These are phyloP conservation scores for Melieria crassipennis DNA, from an alignment of 2,888 invertebrate genomes.

Conservation along the genomic window DNA sequence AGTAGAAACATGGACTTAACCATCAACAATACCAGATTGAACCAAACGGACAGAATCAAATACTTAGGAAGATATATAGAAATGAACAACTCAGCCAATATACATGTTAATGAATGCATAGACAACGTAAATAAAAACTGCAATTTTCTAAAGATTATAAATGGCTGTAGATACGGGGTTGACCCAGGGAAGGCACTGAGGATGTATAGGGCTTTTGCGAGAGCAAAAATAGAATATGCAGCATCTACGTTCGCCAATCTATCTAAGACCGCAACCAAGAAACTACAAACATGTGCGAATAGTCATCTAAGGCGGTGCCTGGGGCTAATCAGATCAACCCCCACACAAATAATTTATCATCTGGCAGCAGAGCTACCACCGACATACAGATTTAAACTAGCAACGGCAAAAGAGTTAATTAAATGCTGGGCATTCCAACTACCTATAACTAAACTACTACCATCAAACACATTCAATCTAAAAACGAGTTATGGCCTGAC, in stretches of 20 bases:
- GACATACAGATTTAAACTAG: neutral
- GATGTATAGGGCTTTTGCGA: constrained; percentile 9
- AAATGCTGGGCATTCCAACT: constrained; percentile 1
- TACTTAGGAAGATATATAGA: too few species aligned
- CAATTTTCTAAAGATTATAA: too few species aligned
- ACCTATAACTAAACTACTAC: neutral
- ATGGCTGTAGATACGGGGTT: too few species aligned
- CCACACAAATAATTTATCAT: constrained; percentile 17
- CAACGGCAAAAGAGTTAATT: constrained; percentile 15
- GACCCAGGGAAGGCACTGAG: too few species aligned
- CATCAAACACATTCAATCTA: too few species aligned
- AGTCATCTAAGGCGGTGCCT: constrained; percentile 1
- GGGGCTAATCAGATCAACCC: constrained; percentile 14
- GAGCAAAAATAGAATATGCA: constrained; percentile 11
- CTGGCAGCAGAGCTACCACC: constrained; percentile 15
- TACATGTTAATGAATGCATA: too few species aligned
- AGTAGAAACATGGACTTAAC: neutral
- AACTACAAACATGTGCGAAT: constrained; percentile 15
- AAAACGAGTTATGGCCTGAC: neutral
- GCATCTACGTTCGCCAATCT: neutral
- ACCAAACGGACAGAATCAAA: too few species aligned
- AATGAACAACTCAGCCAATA: too few species aligned
- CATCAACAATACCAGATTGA: too few species aligned
- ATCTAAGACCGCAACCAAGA: neutral
- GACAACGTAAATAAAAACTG: too few species aligned